These are phyloP conservation scores for Psix sp. DNA, from an alignment of 1,140 invertebrate species.

Conservation along the genomic window DNA sequence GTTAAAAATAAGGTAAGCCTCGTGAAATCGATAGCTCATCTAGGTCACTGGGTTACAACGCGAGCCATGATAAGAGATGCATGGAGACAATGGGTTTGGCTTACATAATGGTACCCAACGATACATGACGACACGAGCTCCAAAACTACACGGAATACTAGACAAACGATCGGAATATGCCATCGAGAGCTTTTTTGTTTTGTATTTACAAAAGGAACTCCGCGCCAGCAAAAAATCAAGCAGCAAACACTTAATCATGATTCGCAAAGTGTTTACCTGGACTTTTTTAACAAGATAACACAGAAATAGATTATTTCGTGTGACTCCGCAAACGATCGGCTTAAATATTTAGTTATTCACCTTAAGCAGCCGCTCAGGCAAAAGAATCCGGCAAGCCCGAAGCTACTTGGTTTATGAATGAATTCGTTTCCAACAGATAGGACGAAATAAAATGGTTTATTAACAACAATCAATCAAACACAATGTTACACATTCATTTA, in stretches of 20 bases:
- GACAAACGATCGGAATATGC: constrained; percentile 12
- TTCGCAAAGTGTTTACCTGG: too few species aligned
- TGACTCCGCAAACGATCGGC: too few species aligned
- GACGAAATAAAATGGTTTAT: constrained; percentile 3
- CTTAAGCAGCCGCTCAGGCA: too few species aligned
- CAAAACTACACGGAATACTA: constrained; percentile 25
- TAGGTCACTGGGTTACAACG: constrained; percentile 70
- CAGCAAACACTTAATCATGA: too few species aligned
- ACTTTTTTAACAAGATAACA: too few species aligned
- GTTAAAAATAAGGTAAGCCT: constrained; percentile 59
- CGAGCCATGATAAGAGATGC: constrained; percentile 65
- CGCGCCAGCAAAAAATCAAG: not conserved
- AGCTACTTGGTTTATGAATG: too few species aligned
- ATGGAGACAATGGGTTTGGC: constrained; percentile 54
- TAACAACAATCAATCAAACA: constrained; percentile 10
- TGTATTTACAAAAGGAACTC: not conserved
- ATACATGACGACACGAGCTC: constrained; percentile 26
- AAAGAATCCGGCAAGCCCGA: too few species aligned
- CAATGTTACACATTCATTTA: constrained; percentile 20
- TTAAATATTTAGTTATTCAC: too few species aligned
- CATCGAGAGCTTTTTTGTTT: not conserved
- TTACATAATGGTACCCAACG: constrained; percentile 50
- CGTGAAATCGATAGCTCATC: constrained; percentile 70
- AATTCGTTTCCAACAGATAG: too few species aligned
- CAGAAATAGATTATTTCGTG: too few species aligned